phyloP scores from a whole-genome alignment of 2,113 vertebrate species.

The Microtus oregoni region DNA sequence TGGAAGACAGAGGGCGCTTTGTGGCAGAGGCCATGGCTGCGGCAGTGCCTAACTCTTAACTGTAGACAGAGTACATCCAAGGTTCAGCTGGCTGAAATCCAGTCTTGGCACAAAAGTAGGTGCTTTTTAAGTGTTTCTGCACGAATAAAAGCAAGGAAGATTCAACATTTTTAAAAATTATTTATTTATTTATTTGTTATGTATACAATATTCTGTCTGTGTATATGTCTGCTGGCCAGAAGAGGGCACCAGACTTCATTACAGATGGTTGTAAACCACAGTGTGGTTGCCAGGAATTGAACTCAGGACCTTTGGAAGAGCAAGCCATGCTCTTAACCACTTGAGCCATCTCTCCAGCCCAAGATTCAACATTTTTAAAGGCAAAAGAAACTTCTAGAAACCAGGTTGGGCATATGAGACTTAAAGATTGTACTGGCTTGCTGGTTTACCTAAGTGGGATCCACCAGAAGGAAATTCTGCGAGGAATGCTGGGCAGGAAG shows the following conservation, averaged over 20 bases:
- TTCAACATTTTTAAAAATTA: neutral
- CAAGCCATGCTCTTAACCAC: too few relatives aligned
- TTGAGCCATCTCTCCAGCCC: too few relatives aligned
- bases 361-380: conserved; percentile 5
- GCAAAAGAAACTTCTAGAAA: conserved; percentile 24
- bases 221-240: too few relatives aligned
- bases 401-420: neutral
- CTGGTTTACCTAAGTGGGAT: neutral
- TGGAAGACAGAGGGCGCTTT: neutral
- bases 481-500: neutral
- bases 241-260: too few relatives aligned
- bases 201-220: too few relatives aligned
- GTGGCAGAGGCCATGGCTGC: neutral
- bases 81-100: neutral
- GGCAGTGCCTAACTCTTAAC: neutral
- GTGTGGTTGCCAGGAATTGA: too few relatives aligned
- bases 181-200: too few relatives aligned
- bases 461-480: neutral
- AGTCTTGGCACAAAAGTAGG: neutral
- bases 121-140: neutral
- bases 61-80: neutral
- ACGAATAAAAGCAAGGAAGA: conserved; percentile 4
- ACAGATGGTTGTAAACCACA: too few relatives aligned
- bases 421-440: neutral
- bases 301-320: too few relatives aligned